Conservation (phyloP, 2,113 vertebrate genomes). For the Hippolais icterina region DNA sequence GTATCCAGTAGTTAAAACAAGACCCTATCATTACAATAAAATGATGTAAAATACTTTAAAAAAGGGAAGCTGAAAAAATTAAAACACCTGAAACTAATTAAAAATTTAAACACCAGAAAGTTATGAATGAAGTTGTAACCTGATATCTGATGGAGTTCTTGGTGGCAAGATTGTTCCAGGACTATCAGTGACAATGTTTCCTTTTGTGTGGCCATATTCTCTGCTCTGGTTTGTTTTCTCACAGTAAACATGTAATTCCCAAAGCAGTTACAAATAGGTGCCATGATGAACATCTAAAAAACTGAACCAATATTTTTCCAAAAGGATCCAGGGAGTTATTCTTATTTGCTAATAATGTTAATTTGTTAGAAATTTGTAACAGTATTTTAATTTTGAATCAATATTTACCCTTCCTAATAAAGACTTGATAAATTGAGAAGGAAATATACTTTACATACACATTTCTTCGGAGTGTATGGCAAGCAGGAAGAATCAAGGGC, state of each 20-base stretch:
- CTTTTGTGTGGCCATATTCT: not conserved
- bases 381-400: not conserved
- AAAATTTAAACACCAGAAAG: not conserved
- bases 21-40: slow-evolving; percentile 3
- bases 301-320: not conserved
- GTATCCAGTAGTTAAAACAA: slow-evolving; percentile 9
- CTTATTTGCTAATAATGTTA: not conserved
- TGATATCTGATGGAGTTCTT: not conserved
- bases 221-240: not conserved
- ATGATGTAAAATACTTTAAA: slow-evolving; percentile 18
- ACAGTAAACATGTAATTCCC: not conserved
- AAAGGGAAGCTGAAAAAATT: not conserved
- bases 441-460: not conserved
- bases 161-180: not conserved
- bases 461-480: not conserved
- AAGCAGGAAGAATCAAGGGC: not conserved
- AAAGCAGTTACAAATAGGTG: not conserved
- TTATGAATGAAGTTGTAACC: not conserved
- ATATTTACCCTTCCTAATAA: not conserved
- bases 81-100: not conserved
- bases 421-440: not conserved
- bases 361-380: not conserved
- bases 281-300: not conserved
- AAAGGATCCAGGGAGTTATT: not conserved
- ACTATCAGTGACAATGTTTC: not conserved